Evolutionary conservation across 2,113 vertebrate genomes (phyloP), one percentile per base, ranked within the genome.

Genomic region (Ageneiosus marmoratus): DNA sequence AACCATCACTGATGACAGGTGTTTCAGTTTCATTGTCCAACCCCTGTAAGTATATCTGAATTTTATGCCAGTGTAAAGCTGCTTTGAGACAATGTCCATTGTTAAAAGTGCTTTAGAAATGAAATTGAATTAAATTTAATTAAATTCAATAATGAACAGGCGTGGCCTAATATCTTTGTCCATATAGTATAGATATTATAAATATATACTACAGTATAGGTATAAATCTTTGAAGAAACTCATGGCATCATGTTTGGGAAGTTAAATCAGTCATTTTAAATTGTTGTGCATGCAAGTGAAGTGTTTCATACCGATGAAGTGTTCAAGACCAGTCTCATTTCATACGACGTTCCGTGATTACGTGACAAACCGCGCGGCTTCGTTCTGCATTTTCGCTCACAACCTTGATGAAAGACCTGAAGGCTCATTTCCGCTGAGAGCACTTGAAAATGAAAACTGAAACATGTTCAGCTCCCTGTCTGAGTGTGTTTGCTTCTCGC

Each of bases 401-500:
- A 46, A 46, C 41, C 67, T 46, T 72, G 24, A 72, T 46, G 37
- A 72, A 72, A 72, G 41, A 46, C 67, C 67, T 46, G 37, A 24
- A 72, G 41, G 41, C 67, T 72, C 67, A 48, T 72, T 48, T 48
- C 44, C 69, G 15, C 20, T 48, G 67, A 72, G 67, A 72, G 41
- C 67, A 72, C 67, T 72, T 46, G 22, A n/a, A n/a, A 37, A 44
- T 70, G 41, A n/a, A 70, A 70, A 46, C 37, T 5, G 41, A 44
- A 12, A 46, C 41, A 24, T 5, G 12, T 46, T n/a, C 67, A n/a
- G 37, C 37, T n/a, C 10, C 67, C 3, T 11, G 0, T n/a, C 34
- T 8, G 67, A 3, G 41, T 48, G 41, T 48, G 41, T 48, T 27
- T 48, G 37, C 44, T 48, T 48, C 44, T 72, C 44, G 0, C 5